These are phyloP conservation scores for Silurus lanzhouensis DNA, from an alignment of 2,797 vertebrate species.

Conservation along the genomic window DNA sequence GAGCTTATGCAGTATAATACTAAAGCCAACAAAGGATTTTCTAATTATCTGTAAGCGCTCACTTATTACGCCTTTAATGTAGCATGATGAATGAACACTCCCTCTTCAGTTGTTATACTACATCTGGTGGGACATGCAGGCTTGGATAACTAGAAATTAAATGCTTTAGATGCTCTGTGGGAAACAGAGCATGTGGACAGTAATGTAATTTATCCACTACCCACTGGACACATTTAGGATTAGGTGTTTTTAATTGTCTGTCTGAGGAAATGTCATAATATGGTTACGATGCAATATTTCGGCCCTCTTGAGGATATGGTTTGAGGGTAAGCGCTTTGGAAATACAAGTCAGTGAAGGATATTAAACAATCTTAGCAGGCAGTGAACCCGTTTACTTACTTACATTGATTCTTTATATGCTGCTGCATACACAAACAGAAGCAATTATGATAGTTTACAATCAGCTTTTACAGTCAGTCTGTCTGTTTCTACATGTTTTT, in stretches of 20 bases:
- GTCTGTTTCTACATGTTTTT: neutral
- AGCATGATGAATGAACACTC: conserved; percentile 6
- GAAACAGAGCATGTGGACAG: conserved; percentile 14
- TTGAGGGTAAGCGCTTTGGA: neutral
- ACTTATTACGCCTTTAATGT: neutral
- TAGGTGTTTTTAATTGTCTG: conserved; percentile 26
- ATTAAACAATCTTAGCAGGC: neutral
- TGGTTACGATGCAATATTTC: conserved; percentile 31
- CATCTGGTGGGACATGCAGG: conserved; percentile 1
- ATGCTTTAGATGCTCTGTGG: conserved; percentile 24
- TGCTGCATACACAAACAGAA: conserved; percentile 7
- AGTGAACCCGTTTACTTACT: neutral
- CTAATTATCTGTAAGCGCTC: neutral
- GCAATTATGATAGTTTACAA: conserved; percentile 11
- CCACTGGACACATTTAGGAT: conserved; percentile 32
- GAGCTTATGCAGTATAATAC: neutral
- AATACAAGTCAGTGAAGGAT: neutral
- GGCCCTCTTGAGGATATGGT: conserved; percentile 15
- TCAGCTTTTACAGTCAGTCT: conserved; percentile 15
- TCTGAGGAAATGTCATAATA: conserved; percentile 24
- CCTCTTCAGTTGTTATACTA: conserved; percentile 5
- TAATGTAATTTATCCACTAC: conserved; percentile 21
- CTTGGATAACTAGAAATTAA: conserved; percentile 31
- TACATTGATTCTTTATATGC: conserved; percentile 10
- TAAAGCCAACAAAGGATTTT: neutral